phyloP scores from a whole-genome alignment of 2,113 vertebrate species.

The Cavia aperea region DNA sequence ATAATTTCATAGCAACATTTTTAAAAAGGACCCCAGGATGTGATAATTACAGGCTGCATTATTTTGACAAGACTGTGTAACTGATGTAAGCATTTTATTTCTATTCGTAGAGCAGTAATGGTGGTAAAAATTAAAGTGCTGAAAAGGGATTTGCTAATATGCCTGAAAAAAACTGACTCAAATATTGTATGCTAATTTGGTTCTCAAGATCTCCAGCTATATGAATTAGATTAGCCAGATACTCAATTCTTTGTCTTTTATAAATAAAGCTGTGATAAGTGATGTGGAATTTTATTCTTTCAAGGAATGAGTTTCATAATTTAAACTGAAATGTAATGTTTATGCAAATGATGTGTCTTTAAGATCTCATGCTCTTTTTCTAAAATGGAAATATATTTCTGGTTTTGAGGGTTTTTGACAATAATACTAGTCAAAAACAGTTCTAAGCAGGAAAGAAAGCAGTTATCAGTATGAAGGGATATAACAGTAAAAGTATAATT shows the following conservation, averaged over 20 bases:
- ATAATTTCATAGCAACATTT: conserved; percentile 58
- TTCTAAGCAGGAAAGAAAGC: no score
- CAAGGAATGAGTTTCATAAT: not conserved
- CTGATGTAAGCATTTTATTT: conserved; percentile 65
- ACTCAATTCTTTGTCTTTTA: not conserved
- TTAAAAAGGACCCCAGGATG: conserved; percentile 50
- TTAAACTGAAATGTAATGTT: not conserved
- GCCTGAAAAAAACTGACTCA: conserved; percentile 24
- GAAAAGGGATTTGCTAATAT: conserved; percentile 12
- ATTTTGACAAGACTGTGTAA: conserved; percentile 69
- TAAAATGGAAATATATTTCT: conserved; percentile 11
- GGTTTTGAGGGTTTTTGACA: not conserved
- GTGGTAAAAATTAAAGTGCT: conserved; percentile 61
- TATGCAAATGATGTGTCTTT: not conserved
- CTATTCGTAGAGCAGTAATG: conserved; percentile 60
- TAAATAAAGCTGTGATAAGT: not conserved
- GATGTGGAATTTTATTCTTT: conserved; percentile 11
- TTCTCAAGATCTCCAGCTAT: conserved; percentile 2
- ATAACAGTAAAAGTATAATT: no score
- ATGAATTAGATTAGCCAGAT: not conserved
- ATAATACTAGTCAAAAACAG: not conserved
- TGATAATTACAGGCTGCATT: conserved; percentile 68
- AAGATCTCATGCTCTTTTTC: not conserved
- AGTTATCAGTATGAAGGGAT: no score
- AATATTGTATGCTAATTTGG: conserved; percentile 1